A percentile compares a stretch with the other conserved stretches of the same genome.
phyloP scores from a whole-genome alignment of 1,140 invertebrate species.

The Neuroterus valhalla region DNA sequence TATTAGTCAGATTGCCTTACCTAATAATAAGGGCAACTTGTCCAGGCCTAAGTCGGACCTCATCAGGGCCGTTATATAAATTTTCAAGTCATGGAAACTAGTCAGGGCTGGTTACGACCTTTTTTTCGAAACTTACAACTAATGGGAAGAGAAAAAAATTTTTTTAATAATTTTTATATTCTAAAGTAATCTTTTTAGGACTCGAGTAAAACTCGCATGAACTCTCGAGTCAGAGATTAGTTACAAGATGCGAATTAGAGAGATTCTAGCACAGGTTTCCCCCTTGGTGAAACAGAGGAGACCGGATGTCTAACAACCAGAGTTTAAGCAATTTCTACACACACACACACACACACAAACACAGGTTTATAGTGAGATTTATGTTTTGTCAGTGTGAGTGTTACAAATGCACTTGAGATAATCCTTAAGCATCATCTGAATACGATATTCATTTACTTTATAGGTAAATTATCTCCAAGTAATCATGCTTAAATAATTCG shows the following conservation, averaged over 20 bases:
- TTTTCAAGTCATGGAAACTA: too few species aligned
- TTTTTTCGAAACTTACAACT: too few species aligned
- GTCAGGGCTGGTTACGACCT: too few species aligned
- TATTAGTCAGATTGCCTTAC: too few species aligned
- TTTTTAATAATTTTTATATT: constrained; percentile 4
- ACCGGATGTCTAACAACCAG: constrained; percentile 49
- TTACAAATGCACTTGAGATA: constrained; percentile 26
- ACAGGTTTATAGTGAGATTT: constrained; percentile 19
- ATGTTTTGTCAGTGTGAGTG: background rate
- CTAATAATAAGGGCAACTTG: too few species aligned
- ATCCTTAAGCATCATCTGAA: constrained; percentile 9
- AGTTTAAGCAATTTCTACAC: constrained; percentile 27
- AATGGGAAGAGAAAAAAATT: too few species aligned
- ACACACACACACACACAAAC: too few species aligned
- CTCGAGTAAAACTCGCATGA: constrained; percentile 45
- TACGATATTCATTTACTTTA: constrained; percentile 21
- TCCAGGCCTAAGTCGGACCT: too few species aligned
- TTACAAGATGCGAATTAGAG: constrained; percentile 64
- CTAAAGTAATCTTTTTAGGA: constrained; percentile 33
- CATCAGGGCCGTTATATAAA: too few species aligned
- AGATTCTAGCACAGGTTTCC: constrained; percentile 68
- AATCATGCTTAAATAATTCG: constrained; percentile 3
- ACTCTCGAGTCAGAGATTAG: constrained; percentile 58
- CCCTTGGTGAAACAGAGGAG: constrained; percentile 50
- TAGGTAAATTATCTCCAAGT: background rate